phyloP scores from a whole-genome alignment of 2,888 invertebrate species.

The Hemistola chrysoprasaria region DNA sequence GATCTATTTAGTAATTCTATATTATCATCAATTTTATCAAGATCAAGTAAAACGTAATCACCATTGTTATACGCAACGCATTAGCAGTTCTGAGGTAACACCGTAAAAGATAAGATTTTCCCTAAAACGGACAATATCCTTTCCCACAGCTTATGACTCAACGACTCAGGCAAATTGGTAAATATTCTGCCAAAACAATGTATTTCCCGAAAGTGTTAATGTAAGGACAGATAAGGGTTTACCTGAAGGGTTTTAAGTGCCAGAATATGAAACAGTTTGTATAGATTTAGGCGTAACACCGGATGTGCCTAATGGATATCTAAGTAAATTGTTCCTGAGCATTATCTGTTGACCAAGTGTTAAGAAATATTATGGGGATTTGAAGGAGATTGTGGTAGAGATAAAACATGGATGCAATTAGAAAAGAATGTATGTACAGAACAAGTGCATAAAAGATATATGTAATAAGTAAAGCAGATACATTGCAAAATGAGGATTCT shows the following conservation, averaged over 20 bases:
- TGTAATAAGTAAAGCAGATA: too few relatives aligned
- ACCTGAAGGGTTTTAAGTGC: slow-evolving; percentile 35
- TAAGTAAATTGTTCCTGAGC: slow-evolving; percentile 31
- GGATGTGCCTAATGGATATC: slow-evolving; percentile 52
- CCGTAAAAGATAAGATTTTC: slow-evolving; percentile 5
- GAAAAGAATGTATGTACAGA: too few relatives aligned
- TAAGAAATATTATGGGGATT: slow-evolving; percentile 7
- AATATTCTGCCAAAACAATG: slow-evolving; percentile 41
- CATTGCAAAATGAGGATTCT: too few relatives aligned
- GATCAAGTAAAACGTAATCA: too few relatives aligned
- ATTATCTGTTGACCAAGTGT: slow-evolving; percentile 23
- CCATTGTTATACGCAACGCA: not conserved
- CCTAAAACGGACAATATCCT: slow-evolving; percentile 6
- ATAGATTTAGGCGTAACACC: slow-evolving; percentile 30
- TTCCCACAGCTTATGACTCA: slow-evolving; percentile 28
- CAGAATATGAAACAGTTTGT: slow-evolving; percentile 16
- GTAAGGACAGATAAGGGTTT: slow-evolving; percentile 47
- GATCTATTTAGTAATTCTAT: too few relatives aligned
- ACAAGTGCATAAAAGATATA: too few relatives aligned
- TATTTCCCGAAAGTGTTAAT: slow-evolving; percentile 52
- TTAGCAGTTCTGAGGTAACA: not conserved
- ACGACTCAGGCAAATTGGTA: slow-evolving; percentile 14
- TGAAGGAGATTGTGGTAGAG: slow-evolving; percentile 11
- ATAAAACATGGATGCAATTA: slow-evolving; percentile 4
- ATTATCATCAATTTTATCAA: too few relatives aligned